Base-by-base conservation (phyloP, 2,888 invertebrate species). In the Coenonympha arcania region DNA sequence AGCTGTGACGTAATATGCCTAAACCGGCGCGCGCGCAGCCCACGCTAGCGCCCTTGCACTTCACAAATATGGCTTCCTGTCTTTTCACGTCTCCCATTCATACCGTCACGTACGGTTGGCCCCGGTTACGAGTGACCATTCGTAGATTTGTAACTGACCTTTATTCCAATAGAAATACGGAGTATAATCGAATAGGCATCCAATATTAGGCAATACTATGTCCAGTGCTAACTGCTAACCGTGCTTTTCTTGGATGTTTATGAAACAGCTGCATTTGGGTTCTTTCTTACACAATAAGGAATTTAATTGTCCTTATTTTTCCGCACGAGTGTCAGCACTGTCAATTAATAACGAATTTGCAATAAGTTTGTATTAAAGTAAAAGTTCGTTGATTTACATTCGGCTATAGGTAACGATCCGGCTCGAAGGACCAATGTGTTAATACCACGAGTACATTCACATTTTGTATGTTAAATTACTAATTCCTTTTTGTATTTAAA, bases 1-100 rank as follows among this genome's bases (percentile, higher is more conserved):
- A 39, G 39, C 5, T 37, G 28, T 53, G 44, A 45, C 41, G 45
- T 53, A 34, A 52, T 45, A 39, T 13, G 28, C 8, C 30, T 11
- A 24, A 34, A 6, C 18, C 40, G 34, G 40, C 44, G 50, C 43
- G 39, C 33, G 47, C 26, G 48, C 52, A 34, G 39, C 39, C 52
- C 47, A 59, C 49, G 52, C 49, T 42, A 33, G 51, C 58, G 62
- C 64, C 64, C 65, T 64, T 65, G 63, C 64, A 63, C 64, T 64
- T 61, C 55, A 59, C 48, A 48, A 39, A 28, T 44, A 54, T 41
- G 43, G 55, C 55, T 63, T 63, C 65, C 64, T 61, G 64, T 33
- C 56, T 59, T 60, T 64, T 59, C 51, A 60, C 37, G 40, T 50
- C 24, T 57, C 52, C 55, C 57, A 62, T 63, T 63, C 59, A 64